Evolutionary conservation across 2,888 invertebrate genomes (phyloP), one percentile per base, ranked within the genome.

Genomic region (Sthenelais limicola): DNA sequence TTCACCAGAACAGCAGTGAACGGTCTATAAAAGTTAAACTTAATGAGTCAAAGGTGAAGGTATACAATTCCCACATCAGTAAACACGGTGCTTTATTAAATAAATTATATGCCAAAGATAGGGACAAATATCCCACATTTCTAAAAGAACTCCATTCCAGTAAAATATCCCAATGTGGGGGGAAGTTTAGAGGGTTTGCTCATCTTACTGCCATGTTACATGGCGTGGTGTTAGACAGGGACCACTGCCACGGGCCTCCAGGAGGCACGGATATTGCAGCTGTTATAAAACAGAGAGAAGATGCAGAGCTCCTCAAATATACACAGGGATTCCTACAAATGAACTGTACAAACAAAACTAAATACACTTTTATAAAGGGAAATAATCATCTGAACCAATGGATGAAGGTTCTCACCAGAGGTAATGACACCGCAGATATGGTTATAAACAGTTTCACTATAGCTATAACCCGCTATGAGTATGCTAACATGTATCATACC

Each of bases 401-500:
- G 70, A 30, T 62, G 62, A n/a, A n/a, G n/a, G n/a, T 38, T 12
- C 21, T 62, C 24, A 4, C n/a, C n/a, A n/a, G n/a, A n/a, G n/a
- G n/a, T n/a, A n/a, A n/a, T n/a, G n/a, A n/a, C n/a, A n/a, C n/a
- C n/a, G n/a, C n/a, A n/a, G n/a, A n/a, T n/a, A n/a, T n/a, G n/a
- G n/a, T n/a, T 52, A 24, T n/a, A 21, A 47, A 68, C 1, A 49
- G 68, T 15, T 76, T 80, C 67, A 83, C 81, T 0, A 76, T 84
- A 30, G 83, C 82, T n/a, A 74, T 84, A 2, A 76, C 77, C 47
- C 74, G 85, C 18, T 82, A 82, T 68, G 85, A 85, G 69, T 85
- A 84, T 73, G 85, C 79, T 4, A 85, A 85, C 68, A 52, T 84
- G 12, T 85, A 85, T 72, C 84, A 84, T 68, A 82, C 84, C 0